Percentiles rank a stretch among this genome's conserved stretches.
phyloP scores from a whole-genome alignment of 2,797 vertebrate genomes.

The Hydrophis major region DNA sequence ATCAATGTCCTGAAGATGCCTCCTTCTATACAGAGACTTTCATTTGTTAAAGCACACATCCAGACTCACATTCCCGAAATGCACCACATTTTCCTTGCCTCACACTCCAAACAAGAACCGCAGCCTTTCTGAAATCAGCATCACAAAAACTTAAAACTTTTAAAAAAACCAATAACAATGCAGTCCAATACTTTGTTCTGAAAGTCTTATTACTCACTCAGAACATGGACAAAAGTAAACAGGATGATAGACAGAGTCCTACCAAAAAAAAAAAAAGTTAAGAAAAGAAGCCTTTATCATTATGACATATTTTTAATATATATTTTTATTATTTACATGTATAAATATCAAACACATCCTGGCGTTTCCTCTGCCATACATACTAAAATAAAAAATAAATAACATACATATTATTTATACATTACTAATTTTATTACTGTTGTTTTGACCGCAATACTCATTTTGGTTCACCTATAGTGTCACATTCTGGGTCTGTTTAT shows the following conservation, averaged over 20 bases:
- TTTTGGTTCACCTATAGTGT: no score
- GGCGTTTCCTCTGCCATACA: no score
- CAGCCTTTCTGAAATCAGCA: not conserved
- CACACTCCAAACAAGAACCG: not conserved
- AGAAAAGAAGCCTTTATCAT: not conserved
- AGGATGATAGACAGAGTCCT: not conserved
- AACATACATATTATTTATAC: no score
- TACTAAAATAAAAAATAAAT: no score
- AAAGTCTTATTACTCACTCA: not conserved
- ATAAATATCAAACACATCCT: no score
- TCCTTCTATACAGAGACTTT: not conserved
- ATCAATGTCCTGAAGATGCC: not conserved
- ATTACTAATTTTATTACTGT: no score
- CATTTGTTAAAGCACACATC: not conserved
- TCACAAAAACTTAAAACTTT: not conserved
- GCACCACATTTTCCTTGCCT: not conserved
- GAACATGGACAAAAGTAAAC: not conserved
- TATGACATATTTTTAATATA: no score
- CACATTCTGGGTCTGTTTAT: no score
- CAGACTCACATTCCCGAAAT: not conserved
- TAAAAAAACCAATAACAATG: not conserved
- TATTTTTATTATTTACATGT: no score
- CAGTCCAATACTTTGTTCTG: not conserved
- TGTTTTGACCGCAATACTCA: no score
- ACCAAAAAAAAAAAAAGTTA: not conserved